A percentile compares a stretch with the other conserved stretches of the same genome.
phyloP scores from a whole-genome alignment of 2,888 invertebrate genomes.

The Megaustenia siamemsis region DNA sequence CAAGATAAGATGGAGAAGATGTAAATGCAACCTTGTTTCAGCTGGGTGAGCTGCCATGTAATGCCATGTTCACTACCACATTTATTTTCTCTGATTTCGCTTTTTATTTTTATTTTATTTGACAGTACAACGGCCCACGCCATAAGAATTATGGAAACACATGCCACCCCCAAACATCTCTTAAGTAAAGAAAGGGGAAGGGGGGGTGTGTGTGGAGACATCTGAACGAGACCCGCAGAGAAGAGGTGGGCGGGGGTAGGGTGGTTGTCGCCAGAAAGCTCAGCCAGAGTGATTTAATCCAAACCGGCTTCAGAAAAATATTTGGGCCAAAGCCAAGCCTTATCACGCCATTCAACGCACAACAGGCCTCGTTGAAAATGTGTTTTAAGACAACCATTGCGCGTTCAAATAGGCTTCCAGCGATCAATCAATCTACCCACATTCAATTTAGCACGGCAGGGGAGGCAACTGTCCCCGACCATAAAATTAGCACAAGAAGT shows the following conservation, averaged over 20 bases:
- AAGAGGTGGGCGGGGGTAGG: background rate
- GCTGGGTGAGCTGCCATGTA: too few relatives aligned
- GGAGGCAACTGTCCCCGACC: background rate
- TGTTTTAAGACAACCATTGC: background rate
- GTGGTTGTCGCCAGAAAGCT: background rate
- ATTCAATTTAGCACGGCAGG: slow-evolving; percentile 32
- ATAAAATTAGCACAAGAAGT: slow-evolving; percentile 35
- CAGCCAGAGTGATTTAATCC: background rate
- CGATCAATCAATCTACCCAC: slow-evolving; percentile 22
- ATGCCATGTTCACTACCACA: too few relatives aligned
- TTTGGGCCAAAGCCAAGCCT: background rate
- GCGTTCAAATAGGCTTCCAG: slow-evolving; percentile 1
- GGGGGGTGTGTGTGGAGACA: too few relatives aligned
- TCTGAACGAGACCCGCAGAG: too few relatives aligned
- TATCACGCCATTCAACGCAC: slow-evolving; percentile 1
- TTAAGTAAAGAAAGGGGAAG: too few relatives aligned
- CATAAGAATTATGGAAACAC: too few relatives aligned
- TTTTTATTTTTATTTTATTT: too few relatives aligned
- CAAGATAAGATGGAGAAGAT: too few relatives aligned
- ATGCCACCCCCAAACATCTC: too few relatives aligned
- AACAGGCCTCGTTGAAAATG: background rate
- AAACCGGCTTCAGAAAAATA: background rate
- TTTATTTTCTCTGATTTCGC: too few relatives aligned
- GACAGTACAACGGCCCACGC: too few relatives aligned
- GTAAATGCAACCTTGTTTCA: too few relatives aligned